A percentile compares a stretch with the other conserved stretches of the same genome.
Evolutionary conservation across 2,888 invertebrate genomes (phyloP).

Genomic region (Leucoptera coffeella): DNA sequence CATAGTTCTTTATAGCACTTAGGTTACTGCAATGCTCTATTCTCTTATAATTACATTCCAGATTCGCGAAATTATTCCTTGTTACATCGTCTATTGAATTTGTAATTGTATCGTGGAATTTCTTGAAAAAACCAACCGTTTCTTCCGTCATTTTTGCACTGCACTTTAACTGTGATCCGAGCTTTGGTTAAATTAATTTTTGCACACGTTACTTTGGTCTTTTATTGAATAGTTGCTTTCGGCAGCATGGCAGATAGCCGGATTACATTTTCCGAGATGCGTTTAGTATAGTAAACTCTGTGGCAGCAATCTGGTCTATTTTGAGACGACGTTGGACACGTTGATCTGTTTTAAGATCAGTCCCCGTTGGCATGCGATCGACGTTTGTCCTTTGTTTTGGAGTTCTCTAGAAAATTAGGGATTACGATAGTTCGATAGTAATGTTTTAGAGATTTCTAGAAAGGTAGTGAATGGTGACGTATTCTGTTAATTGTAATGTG

Average conservation of each 20-base stretch:
- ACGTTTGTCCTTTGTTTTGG: too few relatives aligned
- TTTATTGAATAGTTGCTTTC: not conserved
- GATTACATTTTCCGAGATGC: too few relatives aligned
- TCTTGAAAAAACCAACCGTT: constrained; percentile 53
- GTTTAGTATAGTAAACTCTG: not conserved
- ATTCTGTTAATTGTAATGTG: too few relatives aligned
- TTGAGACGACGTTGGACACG: not conserved
- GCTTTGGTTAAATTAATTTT: too few relatives aligned
- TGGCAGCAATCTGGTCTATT: constrained; percentile 1
- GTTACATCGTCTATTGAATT: constrained; percentile 48
- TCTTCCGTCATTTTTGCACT: constrained; percentile 25
- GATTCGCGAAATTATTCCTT: constrained; percentile 57
- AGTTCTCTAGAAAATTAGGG: too few relatives aligned
- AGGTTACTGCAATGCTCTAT: constrained; percentile 56
- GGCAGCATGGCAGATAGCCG: too few relatives aligned
- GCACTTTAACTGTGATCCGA: too few relatives aligned
- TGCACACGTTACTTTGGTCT: not conserved
- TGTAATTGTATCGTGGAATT: constrained; percentile 56
- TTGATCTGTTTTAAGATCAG: too few relatives aligned
- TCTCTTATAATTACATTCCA: constrained; percentile 59
- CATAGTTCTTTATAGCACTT: constrained; percentile 39
- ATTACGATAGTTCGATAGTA: too few relatives aligned
- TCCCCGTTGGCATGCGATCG: constrained; percentile 2
- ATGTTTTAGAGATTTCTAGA: too few relatives aligned
- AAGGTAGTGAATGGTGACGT: too few relatives aligned